These are phyloP conservation scores for Gambusia affinis DNA, from an alignment of 2,113 vertebrate species.

Conservation along the genomic window DNA sequence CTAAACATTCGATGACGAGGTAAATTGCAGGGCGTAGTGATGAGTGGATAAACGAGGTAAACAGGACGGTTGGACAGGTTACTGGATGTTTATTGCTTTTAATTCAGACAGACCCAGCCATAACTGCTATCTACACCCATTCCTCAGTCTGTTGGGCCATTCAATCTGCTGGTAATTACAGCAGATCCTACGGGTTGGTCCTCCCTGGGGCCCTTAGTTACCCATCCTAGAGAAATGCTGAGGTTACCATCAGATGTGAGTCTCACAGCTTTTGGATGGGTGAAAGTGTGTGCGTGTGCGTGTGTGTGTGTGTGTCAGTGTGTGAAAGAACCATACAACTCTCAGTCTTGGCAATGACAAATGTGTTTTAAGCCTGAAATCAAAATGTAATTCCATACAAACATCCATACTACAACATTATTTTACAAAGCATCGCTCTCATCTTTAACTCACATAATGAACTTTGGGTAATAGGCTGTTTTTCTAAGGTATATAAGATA, in stretches of 20 bases:
- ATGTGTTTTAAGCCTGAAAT: neutral
- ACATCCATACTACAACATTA: neutral
- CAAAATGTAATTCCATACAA: neutral
- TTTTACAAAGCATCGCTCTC: neutral
- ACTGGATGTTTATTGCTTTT: constrained; percentile 63
- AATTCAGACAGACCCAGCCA: constrained; percentile 58
- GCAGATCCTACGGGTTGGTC: constrained; percentile 57
- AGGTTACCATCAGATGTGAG: constrained; percentile 42
- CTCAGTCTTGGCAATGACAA: neutral
- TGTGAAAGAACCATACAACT: neutral
- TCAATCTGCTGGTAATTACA: constrained; percentile 70
- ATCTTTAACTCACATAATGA: neutral
- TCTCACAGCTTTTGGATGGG: neutral
- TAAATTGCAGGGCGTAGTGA: constrained; percentile 48
- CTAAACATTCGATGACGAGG: constrained; percentile 9
- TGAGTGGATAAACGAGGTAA: constrained; percentile 28
- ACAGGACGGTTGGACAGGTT: constrained; percentile 29
- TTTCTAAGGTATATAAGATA: neutral
- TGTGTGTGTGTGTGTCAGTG: no score
- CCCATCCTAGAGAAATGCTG: constrained; percentile 46
- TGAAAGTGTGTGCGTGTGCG: no score
- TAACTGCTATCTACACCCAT: constrained; percentile 55
- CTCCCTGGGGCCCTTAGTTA: constrained; percentile 66
- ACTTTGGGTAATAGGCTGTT: neutral
- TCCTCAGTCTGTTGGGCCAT: constrained; percentile 43